Percentiles rank a stretch among this genome's conserved stretches.
Conservation (phyloP, 2,888 invertebrate genomes). For the Heliconius ismenius region DNA sequence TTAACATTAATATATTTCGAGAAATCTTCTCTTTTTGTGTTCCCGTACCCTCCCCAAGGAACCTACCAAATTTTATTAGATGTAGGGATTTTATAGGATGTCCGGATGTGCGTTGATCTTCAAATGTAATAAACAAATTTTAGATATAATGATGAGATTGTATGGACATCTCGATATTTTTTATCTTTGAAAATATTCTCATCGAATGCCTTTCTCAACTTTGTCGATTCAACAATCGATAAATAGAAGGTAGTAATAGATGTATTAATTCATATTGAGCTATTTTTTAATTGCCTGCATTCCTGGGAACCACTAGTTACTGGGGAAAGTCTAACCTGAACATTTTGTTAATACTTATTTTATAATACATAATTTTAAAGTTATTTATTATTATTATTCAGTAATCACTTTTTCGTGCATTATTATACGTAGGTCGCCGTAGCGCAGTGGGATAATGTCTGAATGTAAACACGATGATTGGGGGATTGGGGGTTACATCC, state of each 20-base stretch:
- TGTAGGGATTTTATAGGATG: no score
- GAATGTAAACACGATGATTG: no score
- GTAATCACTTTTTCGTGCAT: not conserved
- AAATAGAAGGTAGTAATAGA: constrained; percentile 24
- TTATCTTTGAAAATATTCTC: constrained; percentile 11
- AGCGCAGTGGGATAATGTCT: no score
- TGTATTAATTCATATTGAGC: constrained; percentile 33
- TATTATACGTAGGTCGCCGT: no score
- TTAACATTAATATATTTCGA: no score
- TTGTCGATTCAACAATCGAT: constrained; percentile 25
- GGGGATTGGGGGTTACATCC: no score
- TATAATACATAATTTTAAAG: not conserved
- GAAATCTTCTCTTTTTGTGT: no score
- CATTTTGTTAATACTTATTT: not conserved
- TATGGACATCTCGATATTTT: not conserved
- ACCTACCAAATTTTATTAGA: no score
- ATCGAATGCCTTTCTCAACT: constrained; percentile 30
- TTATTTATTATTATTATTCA: not conserved
- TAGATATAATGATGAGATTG: constrained; percentile 3
- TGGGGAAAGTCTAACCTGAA: constrained; percentile 31
- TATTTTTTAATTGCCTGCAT: constrained; percentile 29
- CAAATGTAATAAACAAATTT: not conserved
- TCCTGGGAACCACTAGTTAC: constrained; percentile 21
- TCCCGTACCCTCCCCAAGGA: no score
- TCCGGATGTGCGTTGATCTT: not conserved